Conservation (phyloP, 1,140 invertebrate genomes). For the Campoletis sonorensis region DNA sequence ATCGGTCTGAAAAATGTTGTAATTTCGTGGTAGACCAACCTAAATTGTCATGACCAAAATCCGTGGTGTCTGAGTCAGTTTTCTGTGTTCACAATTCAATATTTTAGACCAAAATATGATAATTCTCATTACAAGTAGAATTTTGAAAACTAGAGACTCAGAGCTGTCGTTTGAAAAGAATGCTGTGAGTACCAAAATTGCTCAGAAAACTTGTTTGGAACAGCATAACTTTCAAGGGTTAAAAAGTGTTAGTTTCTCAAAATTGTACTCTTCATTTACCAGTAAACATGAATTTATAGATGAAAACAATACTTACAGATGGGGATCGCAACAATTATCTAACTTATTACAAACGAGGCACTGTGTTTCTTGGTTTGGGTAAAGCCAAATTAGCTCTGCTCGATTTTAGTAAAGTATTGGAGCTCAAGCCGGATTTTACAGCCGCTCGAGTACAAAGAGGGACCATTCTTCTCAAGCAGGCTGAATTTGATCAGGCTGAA, state of each 20-base stretch:
- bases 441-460: constrained; percentile 92
- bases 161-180: too few relatives aligned
- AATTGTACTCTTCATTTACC: too few relatives aligned
- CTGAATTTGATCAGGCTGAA: constrained; percentile 88
- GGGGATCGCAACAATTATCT: constrained; percentile 97
- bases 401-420: constrained; percentile 94
- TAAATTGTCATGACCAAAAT: too few relatives aligned
- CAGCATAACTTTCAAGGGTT: not conserved
- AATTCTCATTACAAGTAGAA: too few relatives aligned
- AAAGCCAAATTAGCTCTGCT: constrained; percentile 96
- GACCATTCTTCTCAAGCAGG: constrained; percentile 93
- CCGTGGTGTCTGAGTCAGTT: too few relatives aligned
- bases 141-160: too few relatives aligned
- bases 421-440: constrained; percentile 96
- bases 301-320: constrained; percentile 80
- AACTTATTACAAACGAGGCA: constrained; percentile 96
- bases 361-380: constrained; percentile 96
- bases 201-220: not conserved
- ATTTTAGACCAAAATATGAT: too few relatives aligned
- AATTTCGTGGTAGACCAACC: too few relatives aligned
- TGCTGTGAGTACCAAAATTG: too few relatives aligned
- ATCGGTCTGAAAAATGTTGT: too few relatives aligned
- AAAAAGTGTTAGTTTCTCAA: too few relatives aligned
- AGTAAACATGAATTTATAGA: not conserved
- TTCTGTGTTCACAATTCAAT: too few relatives aligned